Conservation (phyloP, 2,113 vertebrate genomes). For the Pluvialis apricaria region DNA sequence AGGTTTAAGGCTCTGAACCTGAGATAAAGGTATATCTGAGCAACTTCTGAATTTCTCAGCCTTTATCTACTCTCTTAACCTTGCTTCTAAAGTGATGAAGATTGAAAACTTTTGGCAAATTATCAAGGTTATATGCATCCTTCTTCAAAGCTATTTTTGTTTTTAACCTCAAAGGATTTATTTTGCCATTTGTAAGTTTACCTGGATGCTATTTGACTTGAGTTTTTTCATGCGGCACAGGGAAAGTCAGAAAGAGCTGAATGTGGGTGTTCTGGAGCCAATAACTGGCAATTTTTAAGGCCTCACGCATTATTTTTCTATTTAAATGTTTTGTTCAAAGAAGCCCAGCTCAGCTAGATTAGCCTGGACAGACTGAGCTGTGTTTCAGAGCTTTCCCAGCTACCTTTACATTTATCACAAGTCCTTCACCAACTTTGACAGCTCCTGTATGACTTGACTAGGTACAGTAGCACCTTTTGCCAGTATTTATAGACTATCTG, state of each 20-base stretch:
- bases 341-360: neutral
- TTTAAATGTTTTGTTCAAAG: neutral
- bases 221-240: neutral
- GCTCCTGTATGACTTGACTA: neutral
- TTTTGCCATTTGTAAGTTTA: neutral
- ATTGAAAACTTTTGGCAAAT: constrained; percentile 42
- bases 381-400: neutral
- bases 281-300: neutral
- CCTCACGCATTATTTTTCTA: neutral
- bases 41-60: neutral
- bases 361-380: neutral
- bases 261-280: neutral
- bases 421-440: neutral
- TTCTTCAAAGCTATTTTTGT: constrained; percentile 3
- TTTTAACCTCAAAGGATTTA: constrained; percentile 17
- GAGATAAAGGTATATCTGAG: neutral
- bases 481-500: neutral
- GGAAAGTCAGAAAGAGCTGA: neutral
- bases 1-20: neutral
- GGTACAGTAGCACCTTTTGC: neutral
- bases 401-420: neutral
- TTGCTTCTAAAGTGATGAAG: constrained; percentile 13
- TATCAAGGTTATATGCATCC: neutral
- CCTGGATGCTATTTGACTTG: neutral
- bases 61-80: neutral